phyloP scores from a whole-genome alignment of 2,888 invertebrate species.

The Ophioninae sp. region DNA sequence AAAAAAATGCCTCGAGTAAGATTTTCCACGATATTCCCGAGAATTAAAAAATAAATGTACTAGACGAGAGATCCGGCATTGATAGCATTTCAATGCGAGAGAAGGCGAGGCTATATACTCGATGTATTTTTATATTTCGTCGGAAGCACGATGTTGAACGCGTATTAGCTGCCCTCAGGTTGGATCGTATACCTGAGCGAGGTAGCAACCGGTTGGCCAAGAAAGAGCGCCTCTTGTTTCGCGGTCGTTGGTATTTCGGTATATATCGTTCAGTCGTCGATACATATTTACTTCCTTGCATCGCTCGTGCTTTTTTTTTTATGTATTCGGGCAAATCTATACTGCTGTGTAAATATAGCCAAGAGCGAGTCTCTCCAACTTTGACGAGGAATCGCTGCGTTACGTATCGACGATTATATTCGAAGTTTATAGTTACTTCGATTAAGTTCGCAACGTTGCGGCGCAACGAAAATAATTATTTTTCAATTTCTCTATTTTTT shows the following conservation, averaged over 20 bases:
- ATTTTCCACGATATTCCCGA: no score
- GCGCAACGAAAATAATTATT: no score
- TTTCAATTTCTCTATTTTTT: no score
- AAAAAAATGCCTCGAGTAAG: no score
- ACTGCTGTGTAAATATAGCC: slow-evolving; percentile 5
- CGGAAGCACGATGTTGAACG: slow-evolving; percentile 31
- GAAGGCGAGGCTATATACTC: no score
- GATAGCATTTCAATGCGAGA: no score
- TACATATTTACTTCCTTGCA: slow-evolving; percentile 25
- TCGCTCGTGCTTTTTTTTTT: slow-evolving; percentile 18
- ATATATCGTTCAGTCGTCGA: slow-evolving; percentile 26
- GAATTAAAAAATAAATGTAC: no score
- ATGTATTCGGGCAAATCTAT: slow-evolving; percentile 11
- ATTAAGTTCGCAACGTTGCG: no score
- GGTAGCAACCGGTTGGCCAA: slow-evolving; percentile 49
- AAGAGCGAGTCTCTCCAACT: not conserved
- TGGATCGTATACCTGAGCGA: slow-evolving; percentile 22
- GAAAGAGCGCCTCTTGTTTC: slow-evolving; percentile 67
- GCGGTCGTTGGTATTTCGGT: slow-evolving; percentile 72
- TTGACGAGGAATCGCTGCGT: not conserved
- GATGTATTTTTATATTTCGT: slow-evolving; percentile 1
- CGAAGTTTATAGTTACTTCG: no score
- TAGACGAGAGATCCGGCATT: no score
- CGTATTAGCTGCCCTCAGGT: slow-evolving; percentile 10
- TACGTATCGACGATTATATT: no score